Percentiles rank a stretch among this genome's conserved stretches.
phyloP scores from a whole-genome alignment of 2,797 vertebrate species.

The Champsocephalus esox region DNA sequence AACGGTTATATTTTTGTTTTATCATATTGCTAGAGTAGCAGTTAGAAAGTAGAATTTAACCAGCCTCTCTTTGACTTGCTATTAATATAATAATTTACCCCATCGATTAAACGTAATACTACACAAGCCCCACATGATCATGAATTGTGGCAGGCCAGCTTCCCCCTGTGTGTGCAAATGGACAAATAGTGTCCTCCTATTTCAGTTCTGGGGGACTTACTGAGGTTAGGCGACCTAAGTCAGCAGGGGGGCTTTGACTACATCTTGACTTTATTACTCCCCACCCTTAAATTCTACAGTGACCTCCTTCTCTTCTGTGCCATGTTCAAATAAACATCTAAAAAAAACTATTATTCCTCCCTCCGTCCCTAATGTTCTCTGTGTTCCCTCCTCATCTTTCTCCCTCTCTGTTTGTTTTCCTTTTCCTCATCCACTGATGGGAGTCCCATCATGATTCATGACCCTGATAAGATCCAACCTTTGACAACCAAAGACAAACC shows the following conservation, averaged over 20 bases:
- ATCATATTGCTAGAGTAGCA: constrained; percentile 16
- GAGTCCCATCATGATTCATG: constrained; percentile 50
- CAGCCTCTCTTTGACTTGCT: constrained; percentile 7
- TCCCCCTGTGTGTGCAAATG: constrained; percentile 35
- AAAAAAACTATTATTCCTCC: constrained; percentile 76
- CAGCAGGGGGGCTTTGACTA: constrained; percentile 75
- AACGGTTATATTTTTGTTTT: background rate
- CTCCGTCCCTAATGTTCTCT: constrained; percentile 68
- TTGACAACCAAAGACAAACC: constrained; percentile 20
- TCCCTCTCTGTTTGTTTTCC: constrained; percentile 69
- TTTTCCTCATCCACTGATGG: constrained; percentile 66
- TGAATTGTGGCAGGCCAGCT: constrained; percentile 34
- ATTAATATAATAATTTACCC: constrained; percentile 25
- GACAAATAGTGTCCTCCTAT: constrained; percentile 61
- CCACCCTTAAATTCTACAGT: constrained; percentile 69
- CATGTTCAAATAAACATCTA: constrained; percentile 84
- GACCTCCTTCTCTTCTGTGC: constrained; percentile 72
- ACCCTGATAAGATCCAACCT: constrained; percentile 69
- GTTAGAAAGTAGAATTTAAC: constrained; percentile 8
- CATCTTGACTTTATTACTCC: constrained; percentile 83
- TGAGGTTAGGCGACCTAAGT: constrained; percentile 58
- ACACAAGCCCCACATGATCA: constrained; percentile 20
- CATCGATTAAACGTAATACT: constrained; percentile 32
- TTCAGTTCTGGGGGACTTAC: constrained; percentile 58
- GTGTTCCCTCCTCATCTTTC: constrained; percentile 70